Conservation (phyloP, 1,140 invertebrate genomes). For the Pomacea maculata region DNA sequence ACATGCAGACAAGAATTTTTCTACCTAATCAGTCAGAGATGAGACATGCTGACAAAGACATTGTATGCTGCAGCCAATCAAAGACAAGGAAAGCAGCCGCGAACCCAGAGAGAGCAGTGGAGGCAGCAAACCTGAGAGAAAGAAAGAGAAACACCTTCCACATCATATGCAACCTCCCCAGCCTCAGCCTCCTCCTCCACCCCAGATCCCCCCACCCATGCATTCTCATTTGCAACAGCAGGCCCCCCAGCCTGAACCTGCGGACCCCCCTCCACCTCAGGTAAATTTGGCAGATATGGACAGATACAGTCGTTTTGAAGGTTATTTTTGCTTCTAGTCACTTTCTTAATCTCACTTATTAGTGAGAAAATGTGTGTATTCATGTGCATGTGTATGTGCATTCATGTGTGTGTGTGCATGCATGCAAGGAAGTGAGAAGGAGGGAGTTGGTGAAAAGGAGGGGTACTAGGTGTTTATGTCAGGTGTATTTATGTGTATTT, state of each 20-base stretch:
- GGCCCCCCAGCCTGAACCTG: conserved; percentile 17
- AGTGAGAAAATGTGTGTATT: neutral
- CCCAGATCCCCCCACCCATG: conserved; percentile 22
- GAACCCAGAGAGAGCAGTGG: conserved; percentile 13
- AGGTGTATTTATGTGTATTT: too few species aligned
- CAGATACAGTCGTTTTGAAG: neutral
- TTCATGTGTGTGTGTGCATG: neutral
- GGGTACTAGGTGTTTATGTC: neutral
- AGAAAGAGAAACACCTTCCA: conserved; percentile 48
- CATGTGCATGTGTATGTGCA: neutral
- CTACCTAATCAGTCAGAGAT: too few species aligned
- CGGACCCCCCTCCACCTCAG: conserved; percentile 2
- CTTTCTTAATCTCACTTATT: neutral
- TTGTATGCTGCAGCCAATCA: conserved; percentile 3
- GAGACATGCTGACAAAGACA: neutral
- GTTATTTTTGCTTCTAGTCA: neutral
- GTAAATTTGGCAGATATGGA: too few species aligned
- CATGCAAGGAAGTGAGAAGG: neutral
- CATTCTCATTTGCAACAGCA: conserved; percentile 14
- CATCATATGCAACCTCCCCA: conserved; percentile 30
- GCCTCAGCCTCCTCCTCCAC: conserved; percentile 16
- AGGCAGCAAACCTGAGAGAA: conserved; percentile 45
- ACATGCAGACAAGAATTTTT: neutral
- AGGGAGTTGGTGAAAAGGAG: neutral
- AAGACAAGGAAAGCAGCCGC: neutral